These are phyloP conservation scores for Sitodiplosis mosellana DNA, from an alignment of 1,140 invertebrate species.

Conservation along the genomic window DNA sequence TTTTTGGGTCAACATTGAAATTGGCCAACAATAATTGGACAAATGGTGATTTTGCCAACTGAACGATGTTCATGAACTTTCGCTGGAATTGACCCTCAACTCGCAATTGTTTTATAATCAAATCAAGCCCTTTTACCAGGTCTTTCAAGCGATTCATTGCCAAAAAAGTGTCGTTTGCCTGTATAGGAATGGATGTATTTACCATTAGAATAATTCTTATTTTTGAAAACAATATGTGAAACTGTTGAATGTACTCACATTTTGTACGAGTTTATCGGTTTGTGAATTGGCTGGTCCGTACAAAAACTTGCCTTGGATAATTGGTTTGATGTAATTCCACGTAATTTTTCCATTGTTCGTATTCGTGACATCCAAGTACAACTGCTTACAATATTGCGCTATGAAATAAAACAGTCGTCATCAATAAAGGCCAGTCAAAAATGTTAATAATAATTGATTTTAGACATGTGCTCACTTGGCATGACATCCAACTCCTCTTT, in stretches of 20 bases:
- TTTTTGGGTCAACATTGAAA: slow-evolving; percentile 4
- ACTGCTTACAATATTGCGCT: slow-evolving; percentile 40
- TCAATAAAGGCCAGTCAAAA: neutral
- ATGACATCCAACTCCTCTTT: slow-evolving; percentile 31
- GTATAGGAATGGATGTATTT: neutral
- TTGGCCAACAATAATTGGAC: slow-evolving; percentile 16
- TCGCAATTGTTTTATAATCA: slow-evolving; percentile 14
- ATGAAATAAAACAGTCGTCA: neutral
- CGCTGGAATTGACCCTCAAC: slow-evolving; percentile 14
- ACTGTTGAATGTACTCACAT: slow-evolving; percentile 18
- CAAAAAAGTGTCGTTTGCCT: slow-evolving; percentile 37
- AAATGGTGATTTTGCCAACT: slow-evolving; percentile 19
- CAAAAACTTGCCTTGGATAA: slow-evolving; percentile 41
- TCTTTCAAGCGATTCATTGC: slow-evolving; percentile 30
- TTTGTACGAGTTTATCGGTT: slow-evolving; percentile 30
- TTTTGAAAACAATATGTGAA: neutral
- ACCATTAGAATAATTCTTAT: neutral
- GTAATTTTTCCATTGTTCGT: slow-evolving; percentile 42
- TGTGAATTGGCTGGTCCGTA: slow-evolving; percentile 32
- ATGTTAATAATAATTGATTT: neutral
- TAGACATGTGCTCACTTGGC: slow-evolving; percentile 30
- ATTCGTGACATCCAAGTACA: slow-evolving; percentile 35
- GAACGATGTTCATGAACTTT: slow-evolving; percentile 16
- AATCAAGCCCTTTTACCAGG: slow-evolving; percentile 3
- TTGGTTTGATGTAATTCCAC: slow-evolving; percentile 44